Evolutionary conservation across 2,113 vertebrate species (phyloP), one percentile per base, ranked within the genome.

Genomic region (Apodemus sylvaticus): DNA sequence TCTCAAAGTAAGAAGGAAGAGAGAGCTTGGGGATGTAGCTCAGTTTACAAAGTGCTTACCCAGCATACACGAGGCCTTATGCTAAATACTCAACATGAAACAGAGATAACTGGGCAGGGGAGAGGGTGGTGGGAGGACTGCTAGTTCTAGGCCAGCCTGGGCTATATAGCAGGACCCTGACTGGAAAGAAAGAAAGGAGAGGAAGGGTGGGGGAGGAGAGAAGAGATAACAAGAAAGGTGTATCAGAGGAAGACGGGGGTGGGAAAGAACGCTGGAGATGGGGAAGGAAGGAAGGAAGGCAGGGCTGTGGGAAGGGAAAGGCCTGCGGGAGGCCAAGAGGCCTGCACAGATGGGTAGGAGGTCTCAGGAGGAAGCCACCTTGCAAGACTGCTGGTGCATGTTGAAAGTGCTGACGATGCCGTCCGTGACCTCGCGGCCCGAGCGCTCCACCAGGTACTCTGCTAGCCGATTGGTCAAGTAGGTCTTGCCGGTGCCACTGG

Each of bases 321-420:
- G 60, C 71, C 1, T 6, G 12, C n/a, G 58, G 7, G 53, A 78
- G 13, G 29, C 42, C 14, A n/a, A n/a, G 14, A 17, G 29, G 11
- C 29, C 29, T 13, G 42, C 31, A 20, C 7, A 45, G 79, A 64
- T 9, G 3, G 78, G 77, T 13, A 22, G 29, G 5, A 34, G 48
- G 14, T 51, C 51, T n/a, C 26, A 17, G 53, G 1, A 3, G 0
- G 20, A 26, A 62, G 97, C 94, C 53, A 99, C 99, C 99, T 99
- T 99, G 98, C 99, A 99, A 17, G 99, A 99, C 97, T 99, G 99
- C 88, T 99, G 99, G 98, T 99, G 99, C 99, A 99, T 99, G 98
- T 99, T 99, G 98, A 99, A 99, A 97, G 99, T 99, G 98, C 99
- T 98, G 60, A 99, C 98, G 1, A 99, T 98, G 95, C 99, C 99